phyloP scores from a whole-genome alignment of 2,888 invertebrate species.

The Leptinotarsa tumamoca region DNA sequence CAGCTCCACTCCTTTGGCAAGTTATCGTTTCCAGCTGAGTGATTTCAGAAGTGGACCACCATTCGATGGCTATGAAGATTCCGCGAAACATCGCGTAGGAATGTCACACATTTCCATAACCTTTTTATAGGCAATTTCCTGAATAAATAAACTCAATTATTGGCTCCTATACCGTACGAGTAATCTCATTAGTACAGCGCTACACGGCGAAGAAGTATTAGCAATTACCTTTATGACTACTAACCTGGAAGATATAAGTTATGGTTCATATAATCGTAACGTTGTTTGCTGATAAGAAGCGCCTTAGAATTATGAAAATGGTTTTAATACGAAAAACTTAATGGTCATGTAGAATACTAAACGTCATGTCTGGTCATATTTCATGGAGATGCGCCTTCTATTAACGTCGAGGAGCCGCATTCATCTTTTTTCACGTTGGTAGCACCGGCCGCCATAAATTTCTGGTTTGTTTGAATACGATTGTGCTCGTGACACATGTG shows the following conservation, averaged over 20 bases:
- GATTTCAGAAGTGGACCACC: not conserved
- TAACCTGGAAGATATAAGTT: conserved; percentile 38
- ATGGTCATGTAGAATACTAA: conserved; percentile 35
- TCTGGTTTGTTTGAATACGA: conserved; percentile 26
- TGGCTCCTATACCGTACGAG: conserved; percentile 6
- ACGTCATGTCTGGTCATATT: conserved; percentile 39
- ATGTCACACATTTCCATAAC: conserved; percentile 6
- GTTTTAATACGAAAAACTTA: conserved; percentile 45
- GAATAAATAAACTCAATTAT: conserved; percentile 17
- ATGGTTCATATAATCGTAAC: conserved; percentile 38
- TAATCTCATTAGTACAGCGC: conserved; percentile 17
- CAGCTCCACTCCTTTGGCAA: no score
- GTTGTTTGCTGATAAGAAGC: conserved; percentile 43
- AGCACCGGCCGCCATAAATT: conserved; percentile 30
- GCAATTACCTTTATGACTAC: conserved; percentile 25
- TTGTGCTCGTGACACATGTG: conserved; percentile 2
- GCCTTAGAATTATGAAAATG: conserved; percentile 41
- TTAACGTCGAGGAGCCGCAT: conserved; percentile 36
- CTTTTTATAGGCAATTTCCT: conserved; percentile 14
- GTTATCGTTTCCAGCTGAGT: not conserved
- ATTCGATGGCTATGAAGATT: not conserved
- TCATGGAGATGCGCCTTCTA: conserved; percentile 36
- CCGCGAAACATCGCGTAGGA: not conserved
- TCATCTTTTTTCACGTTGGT: conserved; percentile 22
- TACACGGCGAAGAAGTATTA: conserved; percentile 6